Conservation (phyloP, 2,888 invertebrate genomes). For the Chrysotoxum bicinctum region DNA sequence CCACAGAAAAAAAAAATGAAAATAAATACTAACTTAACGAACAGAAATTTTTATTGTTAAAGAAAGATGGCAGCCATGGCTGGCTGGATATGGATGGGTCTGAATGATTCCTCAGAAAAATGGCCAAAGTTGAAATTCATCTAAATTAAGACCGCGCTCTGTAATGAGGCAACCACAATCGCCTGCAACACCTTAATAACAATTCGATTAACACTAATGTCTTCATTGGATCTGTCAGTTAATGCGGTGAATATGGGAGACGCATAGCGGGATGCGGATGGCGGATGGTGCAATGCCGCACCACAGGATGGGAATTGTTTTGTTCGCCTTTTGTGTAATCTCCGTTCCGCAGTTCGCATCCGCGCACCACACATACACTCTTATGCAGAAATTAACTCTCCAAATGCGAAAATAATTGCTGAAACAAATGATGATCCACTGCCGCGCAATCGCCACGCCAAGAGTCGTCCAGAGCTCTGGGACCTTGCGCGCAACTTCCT, state of each 20-base stretch:
- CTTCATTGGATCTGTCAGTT: conserved; percentile 81
- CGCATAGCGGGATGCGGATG: background rate
- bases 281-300: conserved; percentile 23
- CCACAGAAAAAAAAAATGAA: background rate
- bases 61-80: conserved; percentile 20
- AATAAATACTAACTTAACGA: background rate
- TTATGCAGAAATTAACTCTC: conserved; percentile 75
- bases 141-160: conserved; percentile 70
- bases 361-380: conserved; percentile 15
- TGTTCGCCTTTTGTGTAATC: conserved; percentile 35
- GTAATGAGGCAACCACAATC: conserved; percentile 73
- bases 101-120: conserved; percentile 57
- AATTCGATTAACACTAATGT: conserved; percentile 82
- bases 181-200: conserved; percentile 80
- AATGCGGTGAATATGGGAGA: conserved; percentile 32
- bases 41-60: background rate
- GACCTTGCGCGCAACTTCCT: background rate
- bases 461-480: background rate
- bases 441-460: background rate
- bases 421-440: conserved; percentile 75
- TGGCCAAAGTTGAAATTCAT: conserved; percentile 66
- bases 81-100: background rate
- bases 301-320: conserved; percentile 55
- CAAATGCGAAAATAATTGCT: conserved; percentile 81
- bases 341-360: background rate